Conservation (phyloP, 2,888 invertebrate species). For the Tenthredo scrophulariae region DNA sequence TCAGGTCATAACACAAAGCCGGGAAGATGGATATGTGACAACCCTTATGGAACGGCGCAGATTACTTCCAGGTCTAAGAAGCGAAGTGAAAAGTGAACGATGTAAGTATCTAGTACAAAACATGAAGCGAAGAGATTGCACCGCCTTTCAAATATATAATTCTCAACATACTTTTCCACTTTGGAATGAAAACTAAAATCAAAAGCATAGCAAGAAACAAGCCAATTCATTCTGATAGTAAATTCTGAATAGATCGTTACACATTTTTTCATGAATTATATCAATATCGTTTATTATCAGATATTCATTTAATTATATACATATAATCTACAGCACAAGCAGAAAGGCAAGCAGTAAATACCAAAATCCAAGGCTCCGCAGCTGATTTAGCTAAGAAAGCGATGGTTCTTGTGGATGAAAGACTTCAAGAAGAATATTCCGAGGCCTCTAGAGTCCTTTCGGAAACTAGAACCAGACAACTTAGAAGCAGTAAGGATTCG, state of each 20-base stretch:
- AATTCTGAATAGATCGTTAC: not conserved
- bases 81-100: constrained; percentile 79
- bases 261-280: not conserved
- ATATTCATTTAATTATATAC: constrained; percentile 38
- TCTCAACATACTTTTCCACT: too few relatives aligned
- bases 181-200: too few relatives aligned
- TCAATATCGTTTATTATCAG: constrained; percentile 34
- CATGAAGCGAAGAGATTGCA: not conserved
- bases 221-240: not conserved
- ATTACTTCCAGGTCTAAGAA: constrained; percentile 87
- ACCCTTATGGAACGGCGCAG: constrained; percentile 90
- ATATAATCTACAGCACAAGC: constrained; percentile 83
- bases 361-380: constrained; percentile 97
- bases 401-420: constrained; percentile 88
- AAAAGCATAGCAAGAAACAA: not conserved
- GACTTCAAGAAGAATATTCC: constrained; percentile 79
- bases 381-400: constrained; percentile 97
- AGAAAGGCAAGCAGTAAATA: constrained; percentile 97
- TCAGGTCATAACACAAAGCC: constrained; percentile 83
- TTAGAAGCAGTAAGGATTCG: constrained; percentile 65
- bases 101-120: constrained; percentile 30
- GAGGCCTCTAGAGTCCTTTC: constrained; percentile 64
- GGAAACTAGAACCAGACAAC: constrained; percentile 62
- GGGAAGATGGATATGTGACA: constrained; percentile 88
- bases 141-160: not conserved